Base-by-base conservation (phyloP, 35 echinoderm and acorn worm genomes). In the Eucidaris tribuloides region DNA sequence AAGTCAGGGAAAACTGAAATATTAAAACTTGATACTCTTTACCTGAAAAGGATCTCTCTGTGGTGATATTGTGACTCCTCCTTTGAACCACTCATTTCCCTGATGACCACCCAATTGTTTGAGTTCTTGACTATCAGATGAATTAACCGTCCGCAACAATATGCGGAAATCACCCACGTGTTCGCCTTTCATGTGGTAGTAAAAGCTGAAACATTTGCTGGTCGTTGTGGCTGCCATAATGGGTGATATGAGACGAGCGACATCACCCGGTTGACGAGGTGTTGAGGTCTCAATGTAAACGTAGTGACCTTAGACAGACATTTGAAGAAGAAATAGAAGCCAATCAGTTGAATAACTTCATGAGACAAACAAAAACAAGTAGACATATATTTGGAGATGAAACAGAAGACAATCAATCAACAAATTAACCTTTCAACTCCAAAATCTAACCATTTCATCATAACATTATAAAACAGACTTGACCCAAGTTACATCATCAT, bases 181-280 rank as follows among this genome's bases (percentile, higher is more conserved):
- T 40, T 74, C 68, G 14, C 68, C 68, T 14, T 74, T 74, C 35
- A 74, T 38, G 35, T 74, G 68, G 40, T 74, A 74, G 40, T 11
- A 74, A n/a, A 74, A 74, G 4, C 28, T 32, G 13, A 74, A 41
- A 74, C 68, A 74, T 5, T 14, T 20, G 9, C n/a, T 14, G 9
- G 34, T 44, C 22, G 34, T 22, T 22, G 34, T 35, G 9, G 68
- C 28, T 7, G 19, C 13, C 68, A 74, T 38, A 7, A 44, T 7
- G 23, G 68, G 68, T 7, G 68, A 41, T 33, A 74, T 7, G 18
- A 74, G 41, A 9, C 41, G 34, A 40, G 68, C 68, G 17, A 74
- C n/a, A 40, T 74, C 28, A 25, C 68, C 68, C 24, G 28, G 37
- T n/a, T n/a, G 29, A 6, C 38, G 68, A 17, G 68, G 68, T 3